Percentiles rank a stretch among this genome's conserved stretches.
phyloP scores from a whole-genome alignment of 1,140 invertebrate genomes.

The Drosophila insularis region DNA sequence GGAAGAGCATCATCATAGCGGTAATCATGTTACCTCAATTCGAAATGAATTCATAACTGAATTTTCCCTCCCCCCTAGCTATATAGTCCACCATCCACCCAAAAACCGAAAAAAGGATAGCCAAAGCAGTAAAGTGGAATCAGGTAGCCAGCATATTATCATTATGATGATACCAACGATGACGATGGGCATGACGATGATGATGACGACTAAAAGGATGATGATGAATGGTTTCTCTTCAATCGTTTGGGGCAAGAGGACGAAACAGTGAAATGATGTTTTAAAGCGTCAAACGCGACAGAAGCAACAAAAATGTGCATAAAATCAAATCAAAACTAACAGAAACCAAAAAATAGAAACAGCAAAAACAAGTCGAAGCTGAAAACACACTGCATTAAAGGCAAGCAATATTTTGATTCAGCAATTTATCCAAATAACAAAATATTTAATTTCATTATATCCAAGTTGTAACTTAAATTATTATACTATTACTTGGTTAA shows the following conservation, averaged over 20 bases:
- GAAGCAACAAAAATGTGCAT: conserved; percentile 35
- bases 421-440: no score
- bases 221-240: conserved; percentile 26
- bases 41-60: conserved; percentile 82
- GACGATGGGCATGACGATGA: conserved; percentile 29
- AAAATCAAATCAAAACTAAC: conserved; percentile 25
- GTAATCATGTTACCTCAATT: conserved; percentile 82
- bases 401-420: no score
- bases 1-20: conserved; percentile 80
- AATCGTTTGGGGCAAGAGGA: conserved; percentile 14
- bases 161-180: conserved; percentile 18
- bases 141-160: neutral
- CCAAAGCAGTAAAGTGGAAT: neutral
- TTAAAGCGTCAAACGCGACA: conserved; percentile 49
- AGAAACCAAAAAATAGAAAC: conserved; percentile 1
- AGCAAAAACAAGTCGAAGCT: no score
- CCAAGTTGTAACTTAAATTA: no score
- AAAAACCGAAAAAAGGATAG: conserved; percentile 29
- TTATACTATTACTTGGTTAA: no score
- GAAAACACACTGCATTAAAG: no score
- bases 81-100: conserved; percentile 1
- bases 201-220: conserved; percentile 2
- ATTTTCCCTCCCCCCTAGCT: conserved; percentile 51
- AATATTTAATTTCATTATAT: no score
- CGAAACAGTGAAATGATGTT: conserved; percentile 47